These are phyloP conservation scores for Eupithecia exiguata DNA, from an alignment of 2,888 invertebrate species.

Conservation along the genomic window DNA sequence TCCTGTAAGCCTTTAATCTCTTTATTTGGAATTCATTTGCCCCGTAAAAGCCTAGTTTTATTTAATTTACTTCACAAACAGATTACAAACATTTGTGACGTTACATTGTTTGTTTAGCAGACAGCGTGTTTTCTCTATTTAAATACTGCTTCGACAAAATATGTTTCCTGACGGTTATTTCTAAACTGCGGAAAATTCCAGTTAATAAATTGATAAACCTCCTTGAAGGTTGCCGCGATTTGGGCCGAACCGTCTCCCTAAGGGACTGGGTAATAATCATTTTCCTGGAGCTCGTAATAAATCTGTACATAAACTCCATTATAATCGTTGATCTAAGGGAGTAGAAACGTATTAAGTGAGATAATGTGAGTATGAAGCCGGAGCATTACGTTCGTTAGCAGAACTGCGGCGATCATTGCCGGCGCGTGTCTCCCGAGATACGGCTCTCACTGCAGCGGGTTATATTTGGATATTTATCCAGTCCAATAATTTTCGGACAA, in stretches of 20 bases:
- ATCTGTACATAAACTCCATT: background rate
- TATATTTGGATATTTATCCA: background rate
- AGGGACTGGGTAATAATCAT: background rate
- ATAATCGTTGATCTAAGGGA: background rate
- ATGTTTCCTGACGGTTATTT: background rate
- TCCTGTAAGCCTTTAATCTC: slow-evolving; percentile 15
- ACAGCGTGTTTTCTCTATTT: background rate
- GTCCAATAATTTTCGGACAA: background rate
- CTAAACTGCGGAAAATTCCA: background rate
- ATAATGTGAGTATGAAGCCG: slow-evolving; percentile 21
- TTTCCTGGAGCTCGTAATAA: background rate
- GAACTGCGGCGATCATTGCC: slow-evolving; percentile 38
- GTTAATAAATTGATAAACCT: background rate
- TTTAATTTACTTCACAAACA: too few species aligned
- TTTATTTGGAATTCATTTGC: background rate
- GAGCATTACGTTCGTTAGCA: slow-evolving; percentile 29
- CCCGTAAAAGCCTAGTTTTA: slow-evolving; percentile 3
- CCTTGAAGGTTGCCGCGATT: background rate
- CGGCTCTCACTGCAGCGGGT: slow-evolving; percentile 3
- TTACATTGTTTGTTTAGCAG: background rate
- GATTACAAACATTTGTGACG: too few species aligned
- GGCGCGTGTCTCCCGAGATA: slow-evolving; percentile 25
- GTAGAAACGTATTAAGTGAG: slow-evolving; percentile 10
- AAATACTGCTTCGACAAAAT: background rate
- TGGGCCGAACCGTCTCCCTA: background rate